Evolutionary conservation across 2,113 vertebrate genomes (phyloP).

Genomic region (Lota lota): DNA sequence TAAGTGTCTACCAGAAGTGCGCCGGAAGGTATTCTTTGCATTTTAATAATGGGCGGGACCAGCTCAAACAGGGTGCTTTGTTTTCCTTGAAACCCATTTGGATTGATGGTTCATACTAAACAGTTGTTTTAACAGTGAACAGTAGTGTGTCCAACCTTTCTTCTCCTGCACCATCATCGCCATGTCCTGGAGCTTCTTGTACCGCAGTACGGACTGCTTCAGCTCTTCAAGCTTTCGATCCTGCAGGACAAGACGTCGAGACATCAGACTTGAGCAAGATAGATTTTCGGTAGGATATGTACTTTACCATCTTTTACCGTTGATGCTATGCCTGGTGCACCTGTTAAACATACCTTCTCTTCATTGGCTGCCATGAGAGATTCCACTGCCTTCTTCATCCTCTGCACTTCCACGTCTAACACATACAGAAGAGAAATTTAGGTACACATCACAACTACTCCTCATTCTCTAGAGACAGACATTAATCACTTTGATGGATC

Average conservation of each 20-base stretch:
- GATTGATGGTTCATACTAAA: too few relatives aligned
- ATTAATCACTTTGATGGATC: too few relatives aligned
- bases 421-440: slow-evolving; percentile 13
- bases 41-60: too few relatives aligned
- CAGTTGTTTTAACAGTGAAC: too few relatives aligned
- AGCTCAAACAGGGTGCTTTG: too few relatives aligned
- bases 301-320: too few relatives aligned
- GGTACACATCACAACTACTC: background rate
- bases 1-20: too few relatives aligned
- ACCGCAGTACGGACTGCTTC: slow-evolving; percentile 85
- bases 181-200: slow-evolving; percentile 94
- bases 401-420: slow-evolving; percentile 93
- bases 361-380: slow-evolving; percentile 92
- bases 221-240: slow-evolving; percentile 97
- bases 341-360: slow-evolving; percentile 64
- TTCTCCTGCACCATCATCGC: slow-evolving; percentile 84
- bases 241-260: slow-evolving; percentile 55
- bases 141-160: slow-evolving; percentile 74
- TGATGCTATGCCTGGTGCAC: background rate
- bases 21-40: too few relatives aligned
- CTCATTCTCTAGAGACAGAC: background rate
- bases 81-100: too few relatives aligned
- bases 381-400: slow-evolving; percentile 94
- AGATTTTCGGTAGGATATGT: background rate
- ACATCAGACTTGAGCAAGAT: background rate